Evolutionary conservation across 1,140 invertebrate species (phyloP), one percentile per base, ranked within the genome.

Genomic region (Whitmania pigra): DNA sequence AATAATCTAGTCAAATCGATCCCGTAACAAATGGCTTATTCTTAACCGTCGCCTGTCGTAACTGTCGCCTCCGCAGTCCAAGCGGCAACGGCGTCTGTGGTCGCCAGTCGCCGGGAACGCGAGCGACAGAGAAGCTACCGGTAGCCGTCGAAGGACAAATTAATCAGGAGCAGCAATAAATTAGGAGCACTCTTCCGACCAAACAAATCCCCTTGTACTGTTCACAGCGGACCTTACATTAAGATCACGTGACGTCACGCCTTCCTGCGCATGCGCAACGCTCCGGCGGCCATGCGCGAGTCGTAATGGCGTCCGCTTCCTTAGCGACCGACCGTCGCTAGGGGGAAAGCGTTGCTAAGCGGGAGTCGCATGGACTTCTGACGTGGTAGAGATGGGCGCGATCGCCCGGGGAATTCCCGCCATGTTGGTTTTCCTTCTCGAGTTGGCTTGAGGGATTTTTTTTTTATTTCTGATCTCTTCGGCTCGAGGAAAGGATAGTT

Each of bases 161-260:
- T 63, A 63, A 63, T 63, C 29, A 63, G 29, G 29, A 13, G 29
- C 22, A 22, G 29, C 57, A 63, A 31, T 31, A 22, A 63, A 63
- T 63, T 25, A 63, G 29, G 11, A 63, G 22, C 57, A 31, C 22
- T 31, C 57, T 4, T 25, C 18, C 57, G 29, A 63, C 13, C 57
- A 63, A 63, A 25, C 22, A 63, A 63, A 63, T 63, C 57, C 57
- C 22, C 57, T 25, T 25, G 57, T 25, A 31, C 57, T 49, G 29
- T 63, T 63, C 57, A 63, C 57, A 25, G 57, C 57, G 57, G 57
- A 63, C 57, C 57, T 63, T 31, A 31, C 57, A 63, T 63, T 63
- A 63, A 63, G 29, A 63, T 63, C 57, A 63, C 57, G 57, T 63
- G 57, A 63, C 57, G 57, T 63, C 57, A 63, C 57, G 57, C 57